phyloP scores from a whole-genome alignment of 2,888 invertebrate species.

The Acrobasis repandana region DNA sequence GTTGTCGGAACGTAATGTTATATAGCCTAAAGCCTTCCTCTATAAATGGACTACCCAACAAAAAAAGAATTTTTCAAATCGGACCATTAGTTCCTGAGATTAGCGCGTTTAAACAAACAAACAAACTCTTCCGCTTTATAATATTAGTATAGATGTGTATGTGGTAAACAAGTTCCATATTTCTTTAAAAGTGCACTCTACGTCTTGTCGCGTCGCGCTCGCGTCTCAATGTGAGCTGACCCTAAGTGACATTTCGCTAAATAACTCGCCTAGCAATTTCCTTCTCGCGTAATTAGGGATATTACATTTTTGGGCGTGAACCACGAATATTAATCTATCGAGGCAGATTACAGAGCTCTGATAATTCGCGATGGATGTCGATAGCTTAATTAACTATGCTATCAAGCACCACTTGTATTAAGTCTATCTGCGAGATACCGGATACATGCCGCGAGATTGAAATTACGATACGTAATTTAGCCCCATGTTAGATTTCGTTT shows the following conservation, averaged over 20 bases:
- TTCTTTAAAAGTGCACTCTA: too few species aligned
- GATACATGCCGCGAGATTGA: conserved; percentile 21
- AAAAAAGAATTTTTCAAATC: too few species aligned
- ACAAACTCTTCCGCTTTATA: too few species aligned
- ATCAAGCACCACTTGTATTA: conserved; percentile 32
- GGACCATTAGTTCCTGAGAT: too few species aligned
- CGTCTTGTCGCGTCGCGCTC: too few species aligned
- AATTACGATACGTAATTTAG: conserved; percentile 17
- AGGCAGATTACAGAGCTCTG: conserved; percentile 43
- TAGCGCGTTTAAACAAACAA: too few species aligned
- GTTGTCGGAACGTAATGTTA: too few species aligned
- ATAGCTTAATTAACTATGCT: conserved; percentile 47
- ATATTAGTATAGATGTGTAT: too few species aligned
- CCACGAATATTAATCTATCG: conserved; percentile 38
- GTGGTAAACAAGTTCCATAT: too few species aligned
- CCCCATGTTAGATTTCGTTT: background rate
- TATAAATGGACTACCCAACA: too few species aligned
- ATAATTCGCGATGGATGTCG: conserved; percentile 37
- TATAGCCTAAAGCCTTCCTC: too few species aligned
- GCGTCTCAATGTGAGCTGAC: too few species aligned
- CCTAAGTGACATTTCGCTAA: background rate
- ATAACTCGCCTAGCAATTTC: background rate
- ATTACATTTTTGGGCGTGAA: conserved; percentile 24
- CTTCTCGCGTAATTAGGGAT: background rate
- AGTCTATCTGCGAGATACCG: conserved; percentile 16